Evolutionary conservation across 2,888 invertebrate species (phyloP), one percentile per base, ranked within the genome.

Genomic region (Arrhopalites spinosus): DNA sequence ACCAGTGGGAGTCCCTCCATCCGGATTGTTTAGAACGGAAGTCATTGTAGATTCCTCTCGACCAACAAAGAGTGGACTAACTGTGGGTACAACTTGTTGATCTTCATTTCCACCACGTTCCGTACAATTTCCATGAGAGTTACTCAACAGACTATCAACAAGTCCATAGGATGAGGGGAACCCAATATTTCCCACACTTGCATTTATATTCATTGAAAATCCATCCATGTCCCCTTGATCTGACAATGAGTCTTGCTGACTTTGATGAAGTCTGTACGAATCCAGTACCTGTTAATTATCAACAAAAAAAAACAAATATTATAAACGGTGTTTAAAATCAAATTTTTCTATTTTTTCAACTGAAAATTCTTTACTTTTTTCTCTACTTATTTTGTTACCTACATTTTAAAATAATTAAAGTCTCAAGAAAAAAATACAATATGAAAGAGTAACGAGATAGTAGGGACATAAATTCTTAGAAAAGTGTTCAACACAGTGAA

Each of bases 81-180:
- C 66, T 15, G 73, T 73, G 5, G 73, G 73, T 47, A 73, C 73
- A 66, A 73, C 73, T 66, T 73, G 73, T 30, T 53, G 66, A 36
- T 73, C 73, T 11, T 72, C 72, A 56, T 61, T 59, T 25, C 69
- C 20, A 23, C 30, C 45, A 27, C 47, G 23, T 15, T 50, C 36
- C 25, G 23, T 20, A 23, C 36, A 36, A 47, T 23, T 7, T 25
- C 64, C 50, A 50, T 66, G 50, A 17, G 73, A 66, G 43, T 61
- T 72, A 36, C 59, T 61, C 11, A 13, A 13, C 25, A 27, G 47
- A 53, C 64, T 66, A 2, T 71, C 71, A 61, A 50, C 36, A 23
- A 43, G 30, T 29, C 59, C 59, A 20, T 13, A 71, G 15, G 67
- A 67, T 29, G 73, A 73, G 7, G 64, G 64, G 13, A 47, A 73